Percentiles rank a stretch among this genome's conserved stretches.
Evolutionary conservation across 2,113 vertebrate species (phyloP).

Genomic region (Chrysemys picta): DNA sequence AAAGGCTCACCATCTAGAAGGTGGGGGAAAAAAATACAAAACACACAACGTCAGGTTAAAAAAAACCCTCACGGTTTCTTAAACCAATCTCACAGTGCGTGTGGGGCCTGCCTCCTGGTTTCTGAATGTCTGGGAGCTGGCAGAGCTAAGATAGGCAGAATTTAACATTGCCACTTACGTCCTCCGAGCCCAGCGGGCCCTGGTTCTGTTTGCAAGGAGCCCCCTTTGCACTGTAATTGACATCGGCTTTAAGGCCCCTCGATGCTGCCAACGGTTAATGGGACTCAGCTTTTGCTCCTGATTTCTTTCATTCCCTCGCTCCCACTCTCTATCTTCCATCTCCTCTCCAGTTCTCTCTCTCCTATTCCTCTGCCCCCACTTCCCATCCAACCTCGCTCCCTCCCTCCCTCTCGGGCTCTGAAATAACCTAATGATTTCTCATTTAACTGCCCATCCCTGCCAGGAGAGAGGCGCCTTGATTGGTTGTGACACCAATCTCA

Average conservation of each 20-base stretch:
- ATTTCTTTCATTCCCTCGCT: background rate
- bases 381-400: background rate
- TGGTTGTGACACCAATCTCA: conserved; percentile 76
- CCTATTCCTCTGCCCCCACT: background rate
- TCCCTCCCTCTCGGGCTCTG: background rate
- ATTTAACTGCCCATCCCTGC: conserved; percentile 38
- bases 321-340: background rate
- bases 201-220: background rate
- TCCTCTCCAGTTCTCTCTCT: background rate
- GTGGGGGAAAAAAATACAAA: background rate
- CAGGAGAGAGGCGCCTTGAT: conserved; percentile 33
- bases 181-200: background rate
- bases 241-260: background rate
- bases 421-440: conserved; percentile 82
- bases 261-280: background rate
- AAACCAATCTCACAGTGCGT: background rate
- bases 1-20: background rate
- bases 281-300: background rate
- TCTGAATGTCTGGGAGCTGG: background rate
- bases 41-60: background rate
- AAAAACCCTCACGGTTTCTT: background rate
- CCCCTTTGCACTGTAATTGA: background rate
- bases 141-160: background rate
- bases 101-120: background rate
- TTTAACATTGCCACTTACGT: background rate